Evolutionary conservation across 2,888 invertebrate genomes (phyloP), one percentile per base, ranked within the genome.

Genomic region (Erebia epiphron): DNA sequence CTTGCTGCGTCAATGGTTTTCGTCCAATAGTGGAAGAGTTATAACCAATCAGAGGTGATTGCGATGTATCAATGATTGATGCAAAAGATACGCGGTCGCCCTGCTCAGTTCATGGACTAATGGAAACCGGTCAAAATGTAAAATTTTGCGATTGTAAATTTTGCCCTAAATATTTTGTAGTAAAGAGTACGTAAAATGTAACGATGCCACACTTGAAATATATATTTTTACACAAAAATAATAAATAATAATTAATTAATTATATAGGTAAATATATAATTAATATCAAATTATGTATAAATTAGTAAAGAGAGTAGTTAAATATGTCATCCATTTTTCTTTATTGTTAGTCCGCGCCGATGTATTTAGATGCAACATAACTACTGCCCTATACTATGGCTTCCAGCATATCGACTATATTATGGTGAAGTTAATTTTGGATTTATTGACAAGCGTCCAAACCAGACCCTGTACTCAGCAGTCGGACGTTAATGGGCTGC

Each of bases 371-470:
- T 16, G 67, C 64, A 74, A 70, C 57, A 70, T 74, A n/a, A n/a
- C n/a, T n/a, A 76, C 78, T 78, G 81, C 79, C 81, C 73, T 76
- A 75, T 65, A n/a, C 73, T 76, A 75, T 65, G 79, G 83, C 83
- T 83, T 82, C 78, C 76, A 71, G 43, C 46, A 52, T 78, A 79
- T 73, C 46, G 10, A 16, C 75, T 64, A 79, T 11, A 5, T 13
- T 56, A 11, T 56, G 54, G 41, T 56, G 65, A 66, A 66, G 65
- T 66, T 65, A 43, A 41, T 43, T 66, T 66, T 56, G 56, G 14
- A 57, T 2, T 57, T 13, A 54, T 18, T 18, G 10, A 54, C 3
- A 54, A 16, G 18, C 18, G 54, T 18, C 18, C 10, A 10, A 1
- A 18, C 10, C 18, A 50, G 13, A n/a, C n/a, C n/a, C n/a, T n/a